Conservation (phyloP, 2,113 vertebrate genomes). For the Anarhynchus alexandrinus region DNA sequence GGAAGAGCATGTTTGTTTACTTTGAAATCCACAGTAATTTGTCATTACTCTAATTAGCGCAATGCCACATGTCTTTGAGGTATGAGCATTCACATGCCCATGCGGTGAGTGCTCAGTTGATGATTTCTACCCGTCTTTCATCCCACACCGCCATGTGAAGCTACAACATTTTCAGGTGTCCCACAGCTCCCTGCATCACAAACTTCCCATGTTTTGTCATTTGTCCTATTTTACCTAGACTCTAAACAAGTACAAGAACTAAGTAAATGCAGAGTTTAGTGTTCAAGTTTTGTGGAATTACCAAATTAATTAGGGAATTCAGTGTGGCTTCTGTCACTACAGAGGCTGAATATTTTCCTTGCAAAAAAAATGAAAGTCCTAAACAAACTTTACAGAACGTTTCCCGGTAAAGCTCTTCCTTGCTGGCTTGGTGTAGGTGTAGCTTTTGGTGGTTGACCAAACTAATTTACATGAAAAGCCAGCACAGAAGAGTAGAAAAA, state of each 20-base stretch:
- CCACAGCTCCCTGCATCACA: background rate
- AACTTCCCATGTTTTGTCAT: rapidly evolving
- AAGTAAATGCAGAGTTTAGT: too few relatives aligned
- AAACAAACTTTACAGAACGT: background rate
- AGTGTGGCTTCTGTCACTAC: background rate
- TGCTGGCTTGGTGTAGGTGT: rapidly evolving
- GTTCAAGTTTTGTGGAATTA: background rate
- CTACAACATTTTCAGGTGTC: background rate
- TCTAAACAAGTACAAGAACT: background rate
- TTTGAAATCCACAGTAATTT: background rate
- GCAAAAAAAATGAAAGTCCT: too few relatives aligned
- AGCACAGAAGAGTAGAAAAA: background rate
- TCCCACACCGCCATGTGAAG: background rate
- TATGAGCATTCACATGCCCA: rapidly evolving
- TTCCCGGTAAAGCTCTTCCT: background rate
- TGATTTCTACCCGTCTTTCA: background rate
- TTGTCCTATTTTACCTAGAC: background rate
- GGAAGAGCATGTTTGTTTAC: background rate
- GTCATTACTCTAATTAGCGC: too few relatives aligned
- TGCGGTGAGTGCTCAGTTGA: rapidly evolving
- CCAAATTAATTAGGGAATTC: too few relatives aligned
- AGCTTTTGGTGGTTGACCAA: background rate
- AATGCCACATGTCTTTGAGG: background rate
- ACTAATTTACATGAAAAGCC: background rate
- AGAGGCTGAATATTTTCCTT: background rate